These are phyloP conservation scores for Pristionchus maxplancki DNA, from an alignment of 2,888 invertebrate genomes.

Conservation along the genomic window DNA sequence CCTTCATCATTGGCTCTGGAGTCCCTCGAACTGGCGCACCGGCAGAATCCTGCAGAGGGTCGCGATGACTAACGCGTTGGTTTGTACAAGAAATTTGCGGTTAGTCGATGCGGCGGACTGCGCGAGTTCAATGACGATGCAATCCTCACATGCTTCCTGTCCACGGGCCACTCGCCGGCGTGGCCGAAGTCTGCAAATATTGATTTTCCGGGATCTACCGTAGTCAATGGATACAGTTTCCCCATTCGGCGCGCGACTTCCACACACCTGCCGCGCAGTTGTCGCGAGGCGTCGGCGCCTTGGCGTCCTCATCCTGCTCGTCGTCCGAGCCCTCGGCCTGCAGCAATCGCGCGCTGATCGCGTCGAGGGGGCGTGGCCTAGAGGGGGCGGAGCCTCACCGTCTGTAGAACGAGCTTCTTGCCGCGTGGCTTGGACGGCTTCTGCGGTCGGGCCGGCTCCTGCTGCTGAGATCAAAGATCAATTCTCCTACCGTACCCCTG, in stretches of 20 bases:
- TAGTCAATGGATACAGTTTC: not conserved
- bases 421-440: not conserved
- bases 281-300: not conserved
- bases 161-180: slow-evolving; percentile 3
- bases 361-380: not conserved
- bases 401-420: not conserved
- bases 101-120: not conserved
- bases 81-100: not conserved
- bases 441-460: not conserved
- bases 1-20: not conserved
- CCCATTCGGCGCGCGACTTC: not conserved
- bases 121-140: not conserved
- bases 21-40: not conserved
- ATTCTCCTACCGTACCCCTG: not conserved
- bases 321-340: not conserved
- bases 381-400: not conserved
- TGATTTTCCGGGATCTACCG: not conserved
- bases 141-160: not conserved
- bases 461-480: not conserved
- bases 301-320: not conserved
- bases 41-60: not conserved
- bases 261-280: slow-evolving; percentile 3
- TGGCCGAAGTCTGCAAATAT: not conserved
- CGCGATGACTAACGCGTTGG: not conserved
- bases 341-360: not conserved